These are phyloP conservation scores for Acrocyrtus sp. DNA, from an alignment of 2,888 invertebrate species.

Conservation along the genomic window DNA sequence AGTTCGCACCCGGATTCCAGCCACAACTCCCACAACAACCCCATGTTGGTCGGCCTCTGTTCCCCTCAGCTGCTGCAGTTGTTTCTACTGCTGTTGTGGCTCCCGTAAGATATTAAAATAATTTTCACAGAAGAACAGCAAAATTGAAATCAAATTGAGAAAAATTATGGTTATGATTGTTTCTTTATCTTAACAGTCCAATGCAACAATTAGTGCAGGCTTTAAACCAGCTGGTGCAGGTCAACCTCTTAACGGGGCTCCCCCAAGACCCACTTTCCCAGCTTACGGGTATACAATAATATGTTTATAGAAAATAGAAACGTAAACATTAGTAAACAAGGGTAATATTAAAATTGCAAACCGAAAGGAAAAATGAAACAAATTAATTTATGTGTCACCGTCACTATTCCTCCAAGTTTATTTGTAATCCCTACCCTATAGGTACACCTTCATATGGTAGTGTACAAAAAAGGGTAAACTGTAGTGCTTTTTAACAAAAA, in stretches of 20 bases:
- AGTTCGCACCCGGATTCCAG: constrained; percentile 64
- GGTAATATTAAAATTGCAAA: too few relatives aligned
- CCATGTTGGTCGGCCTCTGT: constrained; percentile 75
- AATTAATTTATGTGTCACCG: too few relatives aligned
- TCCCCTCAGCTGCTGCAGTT: constrained; percentile 73
- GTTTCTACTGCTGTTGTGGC: constrained; percentile 68
- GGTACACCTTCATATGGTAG: too few relatives aligned
- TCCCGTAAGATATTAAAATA: constrained; percentile 3
- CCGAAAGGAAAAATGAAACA: too few relatives aligned
- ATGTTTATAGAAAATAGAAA: too few relatives aligned
- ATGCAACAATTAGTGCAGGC: constrained; percentile 70
- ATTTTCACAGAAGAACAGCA: neutral
- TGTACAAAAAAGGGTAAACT: neutral
- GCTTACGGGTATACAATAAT: constrained; percentile 82
- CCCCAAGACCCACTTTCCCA: constrained; percentile 78
- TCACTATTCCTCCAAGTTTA: too few relatives aligned
- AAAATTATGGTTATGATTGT: too few relatives aligned
- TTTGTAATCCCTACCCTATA: too few relatives aligned
- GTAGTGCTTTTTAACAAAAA: too few relatives aligned
- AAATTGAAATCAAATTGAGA: too few relatives aligned
- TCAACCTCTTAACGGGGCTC: constrained; percentile 63
- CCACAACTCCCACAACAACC: constrained; percentile 60
- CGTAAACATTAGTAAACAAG: too few relatives aligned
- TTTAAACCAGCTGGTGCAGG: constrained; percentile 69
- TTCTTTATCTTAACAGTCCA: constrained; percentile 2